Conservation (phyloP, 1,140 invertebrate species). For the Drosophila sp. region DNA sequence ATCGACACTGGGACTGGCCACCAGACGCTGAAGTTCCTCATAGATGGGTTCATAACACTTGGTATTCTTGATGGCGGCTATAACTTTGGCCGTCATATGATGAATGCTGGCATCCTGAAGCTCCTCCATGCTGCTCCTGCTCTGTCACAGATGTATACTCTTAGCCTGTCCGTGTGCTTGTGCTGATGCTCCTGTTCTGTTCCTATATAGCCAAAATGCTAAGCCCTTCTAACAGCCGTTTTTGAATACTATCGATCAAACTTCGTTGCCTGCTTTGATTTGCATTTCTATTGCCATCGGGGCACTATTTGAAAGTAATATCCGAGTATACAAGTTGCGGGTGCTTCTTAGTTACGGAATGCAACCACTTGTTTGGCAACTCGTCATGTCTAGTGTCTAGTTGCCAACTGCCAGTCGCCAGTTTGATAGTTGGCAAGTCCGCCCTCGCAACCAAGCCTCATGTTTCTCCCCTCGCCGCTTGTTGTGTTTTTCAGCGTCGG, state of each 20-base stretch:
- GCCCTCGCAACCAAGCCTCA: conserved; percentile 20
- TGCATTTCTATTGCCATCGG: conserved; percentile 9
- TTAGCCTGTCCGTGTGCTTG: conserved; percentile 5
- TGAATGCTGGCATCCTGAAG: conserved; percentile 86
- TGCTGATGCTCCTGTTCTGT: conserved; percentile 14
- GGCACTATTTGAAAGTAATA: conserved; percentile 7
- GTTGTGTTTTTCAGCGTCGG: conserved; percentile 24
- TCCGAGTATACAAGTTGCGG: conserved; percentile 25
- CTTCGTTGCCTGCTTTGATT: conserved; percentile 52
- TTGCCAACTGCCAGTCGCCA: neutral
- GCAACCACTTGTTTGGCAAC: conserved; percentile 70
- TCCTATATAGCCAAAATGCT: conserved; percentile 30
- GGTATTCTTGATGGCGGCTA: conserved; percentile 87
- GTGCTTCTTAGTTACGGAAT: conserved; percentile 79
- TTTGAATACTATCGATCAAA: conserved; percentile 53
- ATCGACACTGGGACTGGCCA: conserved; percentile 89
- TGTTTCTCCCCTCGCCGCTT: neutral
- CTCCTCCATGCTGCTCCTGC: conserved; percentile 84
- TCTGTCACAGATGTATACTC: neutral
- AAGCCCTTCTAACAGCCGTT: conserved; percentile 29
- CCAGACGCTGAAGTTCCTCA: conserved; percentile 87
- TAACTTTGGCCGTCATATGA: conserved; percentile 87
- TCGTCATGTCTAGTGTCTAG: neutral
- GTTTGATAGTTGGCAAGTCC: neutral
- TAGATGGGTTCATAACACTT: conserved; percentile 88